phyloP scores from a whole-genome alignment of 2,888 invertebrate genomes.

The Pemphredon lugubris region DNA sequence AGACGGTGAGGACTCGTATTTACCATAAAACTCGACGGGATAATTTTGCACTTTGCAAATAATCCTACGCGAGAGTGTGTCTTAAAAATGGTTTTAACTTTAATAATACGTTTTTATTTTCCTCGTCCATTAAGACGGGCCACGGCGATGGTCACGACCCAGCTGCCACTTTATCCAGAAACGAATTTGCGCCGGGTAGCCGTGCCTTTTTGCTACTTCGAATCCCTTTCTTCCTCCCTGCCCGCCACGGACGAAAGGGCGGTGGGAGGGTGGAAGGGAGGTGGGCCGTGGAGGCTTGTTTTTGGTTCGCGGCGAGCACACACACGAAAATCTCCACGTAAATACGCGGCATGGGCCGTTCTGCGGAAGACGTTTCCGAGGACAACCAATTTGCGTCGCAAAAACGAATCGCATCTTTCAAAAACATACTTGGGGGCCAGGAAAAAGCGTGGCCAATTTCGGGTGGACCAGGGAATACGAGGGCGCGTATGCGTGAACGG shows the following conservation, averaged over 20 bases:
- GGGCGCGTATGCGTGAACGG: slow-evolving; percentile 11
- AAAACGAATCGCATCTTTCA: slow-evolving; percentile 76
- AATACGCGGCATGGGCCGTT: neutral
- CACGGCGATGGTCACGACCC: slow-evolving; percentile 45
- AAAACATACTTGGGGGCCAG: slow-evolving; percentile 72
- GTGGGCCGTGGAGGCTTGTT: slow-evolving; percentile 22
- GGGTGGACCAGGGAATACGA: slow-evolving; percentile 33
- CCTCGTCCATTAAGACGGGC: too few species aligned
- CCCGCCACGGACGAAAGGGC: neutral
- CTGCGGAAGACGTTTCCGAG: slow-evolving; percentile 51
- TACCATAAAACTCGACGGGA: too few species aligned
- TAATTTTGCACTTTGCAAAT: too few species aligned
- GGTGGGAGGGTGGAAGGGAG: too few species aligned
- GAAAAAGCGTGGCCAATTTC: slow-evolving; percentile 71
- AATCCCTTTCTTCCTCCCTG: slow-evolving; percentile 32
- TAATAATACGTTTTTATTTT: too few species aligned
- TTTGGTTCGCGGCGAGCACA: slow-evolving; percentile 17
- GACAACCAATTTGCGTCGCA: slow-evolving; percentile 56
- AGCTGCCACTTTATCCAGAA: slow-evolving; percentile 64
- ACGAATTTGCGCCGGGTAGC: slow-evolving; percentile 53
- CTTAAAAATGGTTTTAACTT: too few species aligned
- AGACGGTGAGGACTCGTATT: too few species aligned
- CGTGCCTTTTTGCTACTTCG: slow-evolving; percentile 49
- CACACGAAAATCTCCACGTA: slow-evolving; percentile 11
- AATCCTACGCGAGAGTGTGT: too few species aligned